Base-by-base conservation (phyloP, 1,140 invertebrate species). In the Spodoptera frugiperda region DNA sequence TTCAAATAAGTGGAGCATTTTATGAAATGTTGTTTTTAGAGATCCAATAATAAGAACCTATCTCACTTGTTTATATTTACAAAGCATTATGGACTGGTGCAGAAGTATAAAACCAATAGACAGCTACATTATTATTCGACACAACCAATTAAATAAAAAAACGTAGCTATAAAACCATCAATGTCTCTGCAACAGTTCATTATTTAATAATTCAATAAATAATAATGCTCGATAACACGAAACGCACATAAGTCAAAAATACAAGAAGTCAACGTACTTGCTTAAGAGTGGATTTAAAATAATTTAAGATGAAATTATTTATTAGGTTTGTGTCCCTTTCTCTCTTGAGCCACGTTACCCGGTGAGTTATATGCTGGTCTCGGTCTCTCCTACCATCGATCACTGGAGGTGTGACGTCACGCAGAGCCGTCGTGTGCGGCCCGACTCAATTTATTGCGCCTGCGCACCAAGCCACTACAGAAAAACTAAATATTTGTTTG, bases 371-470 rank as follows among this genome's bases (percentile, higher is more conserved):
- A 82, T 74, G 70, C 82, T 82, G 84, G 80, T 90, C 90, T 90
- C 87, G 55, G 82, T 93, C 86, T 77, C 78, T 82, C 88, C 76
- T 72, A 84, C 89, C 87, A 93, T 94, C 92, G 89, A 94, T 94
- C 92, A 94, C 85, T 72, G 83, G 86, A 90, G 91, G 90, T 92
- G 92, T 94, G 92, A 94, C 92, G 92, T 94, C 92, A 94, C 88
- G 92, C 90, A 89, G 91, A 85, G 92, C 90, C 92, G 85, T 93
- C 92, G 92, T 94, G 92, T 94, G 92, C 91, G 92, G 92, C 91
- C 91, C 79, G 81, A 70, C 83, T 87, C 85, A 88, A 94, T 94
- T 94, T 94, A 94, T 94, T 90, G 92, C 92, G 90, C 87, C 87
- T 89, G 91, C 90, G 90, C 90, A 91, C 79, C 86, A 76, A 87